Evolutionary conservation across 2,888 invertebrate genomes (phyloP), one percentile per base, ranked within the genome.

Genomic region (Machimus atricapillus): DNA sequence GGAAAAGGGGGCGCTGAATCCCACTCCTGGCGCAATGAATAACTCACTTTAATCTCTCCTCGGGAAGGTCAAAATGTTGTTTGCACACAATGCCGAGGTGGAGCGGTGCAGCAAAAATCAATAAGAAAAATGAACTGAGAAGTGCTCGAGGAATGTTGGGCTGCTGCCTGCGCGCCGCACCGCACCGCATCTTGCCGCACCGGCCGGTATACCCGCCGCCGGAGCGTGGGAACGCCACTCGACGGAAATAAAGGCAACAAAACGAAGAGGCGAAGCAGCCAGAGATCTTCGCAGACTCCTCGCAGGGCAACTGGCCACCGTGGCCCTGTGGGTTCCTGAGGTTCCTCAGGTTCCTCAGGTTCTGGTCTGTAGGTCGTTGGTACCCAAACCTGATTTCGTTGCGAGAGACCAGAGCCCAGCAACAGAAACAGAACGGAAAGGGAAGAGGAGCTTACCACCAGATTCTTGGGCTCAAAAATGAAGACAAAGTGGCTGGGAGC

Each of bases 41-140:
- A 52, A 43, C 78, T 58, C 82, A 37, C 56, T 82, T 34, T 58
- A 66, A 66, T 82, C 66, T 37, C 66, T 82, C 43, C 43, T 4
- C 43, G 31, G 40, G 82, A 82, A 82, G 82, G 82, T 82, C 82
- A 82, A 66, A 56, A 82, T 79, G 79, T 14, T 82, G 82, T 82
- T 82, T 82, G 82, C 58, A 82, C 82, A 82, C 82, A 82, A 82
- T 82, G 58, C 82, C 27, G 82, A 34, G 82, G 82, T 82, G 82
- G 58, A 66, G 52, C 82, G n/a, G 37, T 82, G 82, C 82, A 82
- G 34, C 66, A 37, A 82, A 82, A 82, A 58, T 82, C 82, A 82
- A 82, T 82, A 82, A 82, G 82, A 82, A 82, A 82, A 82, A 82
- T 82, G 82, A 82, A 82, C 58, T 82, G 82, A 66, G 58, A 82